Base-by-base conservation (phyloP, 92 coral and sea anemone genomes). In the Chrysogorgia sp. region DNA sequence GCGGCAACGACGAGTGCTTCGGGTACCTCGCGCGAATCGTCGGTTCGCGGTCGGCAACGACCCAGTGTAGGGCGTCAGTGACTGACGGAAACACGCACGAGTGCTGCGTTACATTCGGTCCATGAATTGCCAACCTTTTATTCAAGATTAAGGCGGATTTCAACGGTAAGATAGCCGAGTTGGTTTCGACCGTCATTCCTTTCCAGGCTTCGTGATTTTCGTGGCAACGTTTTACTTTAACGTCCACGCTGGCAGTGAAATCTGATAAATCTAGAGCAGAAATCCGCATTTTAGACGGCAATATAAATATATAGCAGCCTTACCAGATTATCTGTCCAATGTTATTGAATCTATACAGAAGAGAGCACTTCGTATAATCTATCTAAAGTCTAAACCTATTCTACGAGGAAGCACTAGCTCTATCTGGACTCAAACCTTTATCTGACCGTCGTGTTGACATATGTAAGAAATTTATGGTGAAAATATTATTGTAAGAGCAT, bases 181-280 rank as follows among this genome's bases (percentile, higher is more conserved):
- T 91, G 10, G 90, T 72, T 45, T 89, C 96, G 3, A 97, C 99
- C 52, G 97, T 90, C 30, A 96, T 64, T 40, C 90, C 96, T 84
- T 92, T 92, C 99, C 99, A 96, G 20, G 90, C 88, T 22, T 91
- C 92, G 43, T 96, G 99, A 70, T 96, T 96, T 67, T 92, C 99
- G 34, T 87, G 87, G 52, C 97, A 91, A 84, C 90, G 86, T 29
- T 90, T 86, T 50, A 92, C 66, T 53, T 92, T 91, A 40, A 79
- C 78, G 76, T 88, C 87, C 22, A 87, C 88, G 47, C 91, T 89
- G 13, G 89, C 89, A 25, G 88, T 96, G 49, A 92, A 96, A 71
- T 92, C 87, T 14, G 87, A 85, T 65, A 96, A 81, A 84, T 92
- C 99, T 96, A 75, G 33, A 30, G 50, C 53, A 47, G 53, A 47